A percentile compares a stretch with the other conserved stretches of the same genome.
These are phyloP conservation scores for Eumacrocentrus americanus DNA, from an alignment of 2,888 invertebrate genomes.

Conservation along the genomic window DNA sequence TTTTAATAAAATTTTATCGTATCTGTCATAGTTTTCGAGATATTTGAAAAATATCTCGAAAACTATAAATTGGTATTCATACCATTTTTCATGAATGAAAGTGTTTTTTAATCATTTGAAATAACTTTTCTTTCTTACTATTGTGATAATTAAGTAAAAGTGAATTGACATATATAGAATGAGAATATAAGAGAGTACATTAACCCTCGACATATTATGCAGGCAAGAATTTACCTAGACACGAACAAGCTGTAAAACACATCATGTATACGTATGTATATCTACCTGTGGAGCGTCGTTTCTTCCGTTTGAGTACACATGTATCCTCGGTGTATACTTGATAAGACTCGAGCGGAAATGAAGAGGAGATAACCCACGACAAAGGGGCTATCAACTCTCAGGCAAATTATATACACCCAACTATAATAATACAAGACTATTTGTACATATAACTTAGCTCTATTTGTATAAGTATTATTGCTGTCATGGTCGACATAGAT, in stretches of 20 bases:
- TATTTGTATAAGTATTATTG: not conserved
- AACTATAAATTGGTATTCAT: no score
- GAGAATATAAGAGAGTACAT: not conserved
- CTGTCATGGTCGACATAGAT: not conserved
- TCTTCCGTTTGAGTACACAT: not conserved
- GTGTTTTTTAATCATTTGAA: no score
- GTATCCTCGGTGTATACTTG: conserved; percentile 1
- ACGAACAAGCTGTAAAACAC: not conserved
- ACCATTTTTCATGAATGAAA: no score
- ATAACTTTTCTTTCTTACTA: no score
- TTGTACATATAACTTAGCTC: not conserved
- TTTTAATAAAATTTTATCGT: no score
- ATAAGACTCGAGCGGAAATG: conserved; percentile 22
- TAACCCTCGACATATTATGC: conserved; percentile 17
- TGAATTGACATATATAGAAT: not conserved
- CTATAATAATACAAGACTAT: not conserved
- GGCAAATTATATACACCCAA: not conserved
- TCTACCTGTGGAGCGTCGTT: not conserved
- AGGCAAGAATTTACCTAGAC: conserved; percentile 18
- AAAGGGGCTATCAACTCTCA: not conserved
- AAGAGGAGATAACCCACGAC: conserved; percentile 12
- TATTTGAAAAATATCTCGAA: no score
- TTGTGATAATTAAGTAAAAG: not conserved
- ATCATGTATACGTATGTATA: no score
- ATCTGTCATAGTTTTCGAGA: no score